phyloP scores from a whole-genome alignment of 2,888 invertebrate genomes.

The Drosophila limbata region DNA sequence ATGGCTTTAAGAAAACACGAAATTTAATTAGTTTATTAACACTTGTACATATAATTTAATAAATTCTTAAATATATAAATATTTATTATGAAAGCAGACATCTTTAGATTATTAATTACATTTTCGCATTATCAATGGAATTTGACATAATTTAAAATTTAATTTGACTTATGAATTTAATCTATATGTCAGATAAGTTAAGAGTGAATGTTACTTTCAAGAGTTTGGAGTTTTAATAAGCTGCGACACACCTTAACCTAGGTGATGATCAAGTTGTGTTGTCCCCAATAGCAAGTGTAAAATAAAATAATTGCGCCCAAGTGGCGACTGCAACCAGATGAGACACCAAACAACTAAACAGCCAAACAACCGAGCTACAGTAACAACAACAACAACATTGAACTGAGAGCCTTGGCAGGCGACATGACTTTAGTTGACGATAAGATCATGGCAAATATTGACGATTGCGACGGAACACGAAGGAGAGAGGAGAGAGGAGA shows the following conservation, averaged over 20 bases:
- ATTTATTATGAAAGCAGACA: background rate
- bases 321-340: constrained; percentile 50
- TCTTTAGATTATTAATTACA: background rate
- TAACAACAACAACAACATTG: constrained; percentile 15
- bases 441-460: constrained; percentile 81
- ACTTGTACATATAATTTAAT: too few species aligned
- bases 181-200: background rate
- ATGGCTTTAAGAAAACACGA: too few species aligned
- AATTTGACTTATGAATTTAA: background rate
- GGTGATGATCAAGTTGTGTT: constrained; percentile 58
- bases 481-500: background rate
- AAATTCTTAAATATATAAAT: background rate
- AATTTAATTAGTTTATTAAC: too few species aligned
- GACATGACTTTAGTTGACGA: constrained; percentile 77
- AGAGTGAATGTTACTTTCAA: background rate
- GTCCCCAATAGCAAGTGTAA: constrained; percentile 70
- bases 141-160: background rate
- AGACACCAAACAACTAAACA: constrained; percentile 26
- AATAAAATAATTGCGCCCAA: constrained; percentile 78
- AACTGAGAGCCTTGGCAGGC: constrained; percentile 70
- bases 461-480: constrained; percentile 55
- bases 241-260: constrained; percentile 44
- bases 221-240: background rate
- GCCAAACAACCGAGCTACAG: constrained; percentile 4
- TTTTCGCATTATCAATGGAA: background rate